A percentile compares a stretch with the other conserved stretches of the same genome.
Evolutionary conservation across 2,888 invertebrate species (phyloP).

Genomic region (Agrenia bidenticulata): DNA sequence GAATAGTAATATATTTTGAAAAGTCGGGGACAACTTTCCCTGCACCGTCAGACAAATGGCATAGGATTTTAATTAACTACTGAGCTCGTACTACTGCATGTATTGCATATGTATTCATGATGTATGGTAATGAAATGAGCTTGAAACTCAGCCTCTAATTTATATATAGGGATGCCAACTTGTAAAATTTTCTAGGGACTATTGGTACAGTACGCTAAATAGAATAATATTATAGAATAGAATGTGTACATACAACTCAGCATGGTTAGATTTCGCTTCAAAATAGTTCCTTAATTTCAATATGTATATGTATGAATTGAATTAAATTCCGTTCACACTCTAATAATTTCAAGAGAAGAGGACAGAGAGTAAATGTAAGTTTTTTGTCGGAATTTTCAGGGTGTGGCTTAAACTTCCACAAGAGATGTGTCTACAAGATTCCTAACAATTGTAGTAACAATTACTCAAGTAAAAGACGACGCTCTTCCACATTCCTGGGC

Average conservation of each 20-base stretch:
- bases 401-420: conserved; percentile 97
- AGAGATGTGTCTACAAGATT: conserved; percentile 93
- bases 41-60: too few species aligned
- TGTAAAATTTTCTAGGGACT: too few species aligned
- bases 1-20: too few species aligned
- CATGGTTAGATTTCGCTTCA: too few species aligned
- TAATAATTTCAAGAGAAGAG: conserved; percentile 17
- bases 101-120: background rate
- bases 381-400: conserved; percentile 63
- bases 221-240: too few species aligned
- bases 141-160: too few species aligned
- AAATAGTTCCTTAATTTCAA: too few species aligned
- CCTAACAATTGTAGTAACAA: conserved; percentile 89
- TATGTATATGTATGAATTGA: conserved; percentile 13
- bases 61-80: background rate
- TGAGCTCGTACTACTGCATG: background rate
- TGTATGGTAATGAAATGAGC: background rate
- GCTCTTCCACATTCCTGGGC: conserved; percentile 59
- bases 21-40: too few species aligned
- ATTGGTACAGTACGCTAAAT: too few species aligned
- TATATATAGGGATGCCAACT: too few species aligned
- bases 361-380: too few species aligned
- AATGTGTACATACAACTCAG: too few species aligned
- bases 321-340: conserved; percentile 13
- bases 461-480: conserved; percentile 41